phyloP scores from a whole-genome alignment of 1,140 invertebrate species.

The Schmidtea mediterranea region DNA sequence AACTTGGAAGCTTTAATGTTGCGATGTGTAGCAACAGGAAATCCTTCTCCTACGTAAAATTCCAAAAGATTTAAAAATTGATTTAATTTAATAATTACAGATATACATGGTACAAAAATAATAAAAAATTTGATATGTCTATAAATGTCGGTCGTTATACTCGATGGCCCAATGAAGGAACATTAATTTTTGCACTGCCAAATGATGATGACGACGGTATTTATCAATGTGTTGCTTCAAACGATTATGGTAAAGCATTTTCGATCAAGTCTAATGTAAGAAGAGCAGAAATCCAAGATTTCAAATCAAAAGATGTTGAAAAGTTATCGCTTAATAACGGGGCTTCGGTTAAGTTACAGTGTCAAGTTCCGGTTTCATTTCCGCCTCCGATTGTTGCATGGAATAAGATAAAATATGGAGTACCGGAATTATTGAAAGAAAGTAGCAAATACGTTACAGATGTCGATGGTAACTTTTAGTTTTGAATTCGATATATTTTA shows the following conservation, averaged over 20 bases:
- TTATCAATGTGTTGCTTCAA: constrained; percentile 4
- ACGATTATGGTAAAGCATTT: neutral
- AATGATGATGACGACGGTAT: constrained; percentile 5
- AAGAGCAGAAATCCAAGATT: constrained; percentile 2
- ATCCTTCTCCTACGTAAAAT: neutral
- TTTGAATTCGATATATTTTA: neutral
- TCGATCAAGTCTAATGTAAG: constrained; percentile 1
- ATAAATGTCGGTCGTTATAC: constrained; percentile 4
- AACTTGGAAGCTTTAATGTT: neutral
- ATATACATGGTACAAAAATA: constrained; percentile 4
- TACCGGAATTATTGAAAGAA: neutral
- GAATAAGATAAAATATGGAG: neutral
- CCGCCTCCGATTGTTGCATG: neutral
- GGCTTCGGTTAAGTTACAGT: neutral
- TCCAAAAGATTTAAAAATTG: no score
- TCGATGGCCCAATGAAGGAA: constrained; percentile 4
- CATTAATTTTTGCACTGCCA: neutral
- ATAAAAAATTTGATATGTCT: constrained; percentile 1
- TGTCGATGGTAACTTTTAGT: neutral
- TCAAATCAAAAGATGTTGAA: neutral
- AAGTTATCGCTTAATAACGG: neutral
- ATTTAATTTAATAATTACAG: no score
- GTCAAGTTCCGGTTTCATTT: neutral
- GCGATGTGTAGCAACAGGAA: neutral
- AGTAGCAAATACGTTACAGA: neutral